Evolutionary conservation across 2,113 vertebrate genomes (phyloP).

Genomic region (Amphilophus citrinellus): DNA sequence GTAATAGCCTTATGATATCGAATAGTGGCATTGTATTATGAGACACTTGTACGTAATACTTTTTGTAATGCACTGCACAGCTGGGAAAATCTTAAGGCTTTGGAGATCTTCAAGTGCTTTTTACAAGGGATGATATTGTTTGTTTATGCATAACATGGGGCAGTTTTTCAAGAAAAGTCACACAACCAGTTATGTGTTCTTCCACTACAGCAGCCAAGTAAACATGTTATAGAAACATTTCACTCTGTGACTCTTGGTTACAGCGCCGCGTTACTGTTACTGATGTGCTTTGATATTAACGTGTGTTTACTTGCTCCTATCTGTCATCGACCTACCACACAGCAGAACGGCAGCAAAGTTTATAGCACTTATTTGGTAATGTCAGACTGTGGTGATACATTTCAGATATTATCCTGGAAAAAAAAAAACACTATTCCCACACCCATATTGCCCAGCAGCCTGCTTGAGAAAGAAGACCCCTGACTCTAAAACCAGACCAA

Average conservation of each 20-base stretch:
- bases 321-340: neutral
- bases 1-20: neutral
- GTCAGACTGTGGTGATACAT: neutral
- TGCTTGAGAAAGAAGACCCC: neutral
- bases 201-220: conserved; percentile 14
- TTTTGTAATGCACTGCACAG: neutral
- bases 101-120: neutral
- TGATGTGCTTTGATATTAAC: neutral
- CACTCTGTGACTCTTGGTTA: neutral
- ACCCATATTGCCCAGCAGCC: neutral
- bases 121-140: neutral
- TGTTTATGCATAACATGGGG: conserved; percentile 14
- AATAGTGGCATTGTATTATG: neutral
- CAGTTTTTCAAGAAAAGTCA: conserved; percentile 1
- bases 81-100: neutral
- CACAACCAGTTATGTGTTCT: neutral
- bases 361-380: conserved; percentile 15
- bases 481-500: neutral
- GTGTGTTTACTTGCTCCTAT: conserved; percentile 31
- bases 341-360: neutral
- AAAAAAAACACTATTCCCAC: neutral
- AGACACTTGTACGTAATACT: neutral
- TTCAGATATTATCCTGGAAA: neutral
- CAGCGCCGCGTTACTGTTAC: neutral
- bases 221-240: conserved; percentile 41